Base-by-base conservation (phyloP, 2,113 vertebrate species). In the Lagopus muta region DNA sequence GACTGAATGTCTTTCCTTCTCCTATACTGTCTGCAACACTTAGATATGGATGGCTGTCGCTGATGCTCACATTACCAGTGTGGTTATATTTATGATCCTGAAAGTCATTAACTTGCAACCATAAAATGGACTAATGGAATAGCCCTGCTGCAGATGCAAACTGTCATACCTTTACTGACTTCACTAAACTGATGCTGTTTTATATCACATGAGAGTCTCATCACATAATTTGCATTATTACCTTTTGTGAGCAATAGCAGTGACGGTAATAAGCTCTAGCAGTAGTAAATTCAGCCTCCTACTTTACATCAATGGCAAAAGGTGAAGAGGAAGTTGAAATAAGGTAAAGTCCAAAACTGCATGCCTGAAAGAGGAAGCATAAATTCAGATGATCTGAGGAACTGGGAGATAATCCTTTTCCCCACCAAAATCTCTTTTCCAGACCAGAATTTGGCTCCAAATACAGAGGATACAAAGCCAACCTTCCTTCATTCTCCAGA, bases 261-360 rank as follows among this genome's bases (percentile, higher is more conserved):
- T 18, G 40, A 25, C 11, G 24, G 18, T 32, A 76, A 92, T 72
- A 40, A 94, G 58, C 30, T 76, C 62, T 30, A 75, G 58, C 36
- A 86, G 58, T 36, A 78, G 62, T 38, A 79, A 90, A 95, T 93
- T 90, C 74, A 89, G 86, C 36, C 66, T 94, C 67, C 82, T 70
- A 15, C 70, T 79, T 93, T 42, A n/a, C 36, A n/a, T 75, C 74
- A 61, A 19, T 34, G 70, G 78, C 89, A 82, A 58, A 85, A 92
- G 86, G 78, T 82, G 89, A 89, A 72, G 34, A 72, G 27, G 73
- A 90, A 69, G 66, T 74, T 85, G 71, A 70, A 92, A 69, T 38
- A 67, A 92, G 22, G 65, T 27, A n/a, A 81, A 81, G 57, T 77
- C 64, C 61, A 78, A 80, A 90, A 81, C 14, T 55, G 8, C 22